phyloP scores from a whole-genome alignment of 2,113 vertebrate species.

The Turnix velox region DNA sequence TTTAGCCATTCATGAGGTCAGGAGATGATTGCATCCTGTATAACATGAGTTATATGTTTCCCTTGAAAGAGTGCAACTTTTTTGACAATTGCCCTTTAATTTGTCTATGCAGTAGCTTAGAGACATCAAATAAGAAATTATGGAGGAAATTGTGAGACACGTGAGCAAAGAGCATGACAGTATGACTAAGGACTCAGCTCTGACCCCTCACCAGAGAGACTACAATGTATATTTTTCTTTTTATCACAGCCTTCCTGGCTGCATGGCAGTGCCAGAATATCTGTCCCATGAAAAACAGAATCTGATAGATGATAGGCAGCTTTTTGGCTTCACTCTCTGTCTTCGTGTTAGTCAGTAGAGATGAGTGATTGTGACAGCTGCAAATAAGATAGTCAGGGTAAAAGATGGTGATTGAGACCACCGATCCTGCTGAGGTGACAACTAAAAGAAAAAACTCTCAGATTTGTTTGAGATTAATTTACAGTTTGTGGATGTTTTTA shows the following conservation, averaged over 20 bases:
- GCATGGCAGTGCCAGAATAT: background rate
- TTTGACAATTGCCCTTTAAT: background rate
- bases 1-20: background rate
- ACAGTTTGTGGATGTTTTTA: background rate
- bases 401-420: background rate
- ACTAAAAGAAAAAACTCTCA: fast-evolving
- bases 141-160: background rate
- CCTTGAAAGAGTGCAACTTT: background rate
- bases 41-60: fast-evolving
- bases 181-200: background rate
- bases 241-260: background rate
- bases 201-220: background rate
- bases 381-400: background rate
- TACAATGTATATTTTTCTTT: background rate
- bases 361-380: background rate
- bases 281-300: background rate
- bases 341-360: background rate
- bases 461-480: background rate
- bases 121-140: background rate
- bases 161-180: background rate
- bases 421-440: background rate
- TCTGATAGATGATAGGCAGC: background rate
- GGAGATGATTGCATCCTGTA: background rate
- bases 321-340: background rate
- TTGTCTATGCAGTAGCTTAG: background rate